Conservation (phyloP, 1,140 invertebrate species). For the Ridgeia piscesae region DNA sequence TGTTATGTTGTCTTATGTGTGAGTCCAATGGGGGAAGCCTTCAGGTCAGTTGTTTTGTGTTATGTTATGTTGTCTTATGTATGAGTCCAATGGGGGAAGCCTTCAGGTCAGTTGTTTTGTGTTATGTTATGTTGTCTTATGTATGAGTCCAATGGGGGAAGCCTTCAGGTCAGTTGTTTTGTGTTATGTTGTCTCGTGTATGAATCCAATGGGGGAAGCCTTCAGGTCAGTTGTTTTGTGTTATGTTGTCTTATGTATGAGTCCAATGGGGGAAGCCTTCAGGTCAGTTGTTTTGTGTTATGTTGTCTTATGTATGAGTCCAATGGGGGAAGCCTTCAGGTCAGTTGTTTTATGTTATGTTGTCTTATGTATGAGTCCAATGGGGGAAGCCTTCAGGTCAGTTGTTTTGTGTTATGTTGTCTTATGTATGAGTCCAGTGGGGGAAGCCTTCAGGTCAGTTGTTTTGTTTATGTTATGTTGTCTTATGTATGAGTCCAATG, state of each 20-base stretch:
- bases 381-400: constrained; percentile 70
- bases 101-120: constrained; percentile 58
- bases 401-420: constrained; percentile 68
- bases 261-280: constrained; percentile 75
- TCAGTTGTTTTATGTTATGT: constrained; percentile 66
- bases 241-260: constrained; percentile 82
- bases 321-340: constrained; percentile 73
- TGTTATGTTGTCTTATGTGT: constrained; percentile 81
- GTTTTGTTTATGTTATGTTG: constrained; percentile 69
- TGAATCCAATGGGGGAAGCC: constrained; percentile 80
- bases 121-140: constrained; percentile 79
- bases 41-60: constrained; percentile 57
- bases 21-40: constrained; percentile 78
- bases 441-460: constrained; percentile 65
- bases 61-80: constrained; percentile 78
- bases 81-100: constrained; percentile 82
- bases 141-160: constrained; percentile 84
- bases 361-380: constrained; percentile 81
- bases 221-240: constrained; percentile 59
- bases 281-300: constrained; percentile 63
- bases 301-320: constrained; percentile 81
- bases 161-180: constrained; percentile 58
- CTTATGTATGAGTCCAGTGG: constrained; percentile 83
- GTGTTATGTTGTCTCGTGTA: constrained; percentile 79
- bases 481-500: constrained; percentile 83